phyloP scores from a whole-genome alignment of 1,140 invertebrate genomes.

The Papilio aristodemus region DNA sequence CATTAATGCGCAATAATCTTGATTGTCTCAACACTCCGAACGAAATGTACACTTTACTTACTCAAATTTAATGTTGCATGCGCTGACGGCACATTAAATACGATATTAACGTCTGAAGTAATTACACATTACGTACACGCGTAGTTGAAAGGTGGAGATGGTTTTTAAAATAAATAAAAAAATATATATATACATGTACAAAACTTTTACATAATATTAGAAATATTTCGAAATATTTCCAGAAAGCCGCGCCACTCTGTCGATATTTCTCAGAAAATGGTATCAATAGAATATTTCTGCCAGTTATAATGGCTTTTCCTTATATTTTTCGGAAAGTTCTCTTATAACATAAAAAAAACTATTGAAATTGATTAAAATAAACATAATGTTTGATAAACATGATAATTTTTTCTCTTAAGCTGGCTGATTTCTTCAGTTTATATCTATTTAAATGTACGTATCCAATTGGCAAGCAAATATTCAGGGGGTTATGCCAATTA shows the following conservation, averaged over 20 bases:
- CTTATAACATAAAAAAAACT: not conserved
- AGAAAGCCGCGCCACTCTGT: no score
- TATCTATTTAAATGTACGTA: not conserved
- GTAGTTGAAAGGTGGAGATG: not conserved
- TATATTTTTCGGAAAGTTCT: not conserved
- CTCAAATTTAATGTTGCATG: conserved; percentile 27
- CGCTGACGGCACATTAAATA: not conserved
- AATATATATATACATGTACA: no score
- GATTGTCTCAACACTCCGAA: conserved; percentile 32
- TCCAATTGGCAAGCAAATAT: conserved; percentile 45
- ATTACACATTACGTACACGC: not conserved
- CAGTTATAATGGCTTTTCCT: no score
- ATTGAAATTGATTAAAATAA: not conserved
- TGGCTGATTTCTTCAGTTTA: no score
- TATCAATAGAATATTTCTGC: not conserved
- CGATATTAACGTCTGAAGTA: conserved; percentile 1
- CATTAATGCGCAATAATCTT: conserved; percentile 53
- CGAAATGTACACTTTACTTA: conserved; percentile 10
- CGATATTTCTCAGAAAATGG: not conserved
- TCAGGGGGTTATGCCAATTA: conserved; percentile 59
- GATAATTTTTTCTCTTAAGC: no score
- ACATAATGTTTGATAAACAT: not conserved
- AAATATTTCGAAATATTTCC: no score
- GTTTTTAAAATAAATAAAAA: not conserved
- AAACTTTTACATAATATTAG: no score